A percentile compares a stretch with the other conserved stretches of the same genome.
Evolutionary conservation across 2,888 invertebrate species (phyloP).

Genomic region (Pasiphila rectangulata): DNA sequence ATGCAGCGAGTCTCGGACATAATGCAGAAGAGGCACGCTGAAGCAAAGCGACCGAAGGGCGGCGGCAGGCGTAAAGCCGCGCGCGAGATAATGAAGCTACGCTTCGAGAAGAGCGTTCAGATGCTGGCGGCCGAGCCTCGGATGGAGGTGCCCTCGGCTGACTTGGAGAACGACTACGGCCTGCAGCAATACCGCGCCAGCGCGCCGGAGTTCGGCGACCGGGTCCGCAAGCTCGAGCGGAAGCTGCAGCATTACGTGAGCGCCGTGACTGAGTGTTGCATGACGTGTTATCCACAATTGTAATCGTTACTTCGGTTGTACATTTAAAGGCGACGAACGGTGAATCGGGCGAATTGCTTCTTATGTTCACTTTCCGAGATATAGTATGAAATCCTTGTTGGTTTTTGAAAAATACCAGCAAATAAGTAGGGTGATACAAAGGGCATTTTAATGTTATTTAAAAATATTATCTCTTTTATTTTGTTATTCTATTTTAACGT

Average conservation of each 20-base stretch:
- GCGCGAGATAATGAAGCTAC: slow-evolving; percentile 86
- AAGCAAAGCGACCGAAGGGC: slow-evolving; percentile 50
- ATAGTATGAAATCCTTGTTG: no score
- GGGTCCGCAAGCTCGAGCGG: slow-evolving; percentile 88
- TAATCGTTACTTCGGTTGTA: slow-evolving; percentile 9
- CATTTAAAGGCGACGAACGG: neutral
- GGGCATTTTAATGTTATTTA: no score
- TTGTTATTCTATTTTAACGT: no score
- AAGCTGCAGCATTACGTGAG: slow-evolving; percentile 75
- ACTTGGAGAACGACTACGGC: slow-evolving; percentile 89
- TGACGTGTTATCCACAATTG: slow-evolving; percentile 38
- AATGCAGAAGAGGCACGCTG: slow-evolving; percentile 86
- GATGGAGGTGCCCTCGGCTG: slow-evolving; percentile 80
- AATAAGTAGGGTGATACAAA: no score
- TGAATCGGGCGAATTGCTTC: slow-evolving; percentile 17
- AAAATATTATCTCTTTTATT: no score
- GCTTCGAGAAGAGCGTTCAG: slow-evolving; percentile 92
- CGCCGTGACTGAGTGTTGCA: slow-evolving; percentile 58
- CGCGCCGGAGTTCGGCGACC: slow-evolving; percentile 90
- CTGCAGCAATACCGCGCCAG: slow-evolving; percentile 92
- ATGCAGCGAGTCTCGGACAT: slow-evolving; percentile 88
- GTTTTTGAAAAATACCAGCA: no score
- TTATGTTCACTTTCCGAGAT: neutral
- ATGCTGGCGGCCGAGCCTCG: slow-evolving; percentile 90
- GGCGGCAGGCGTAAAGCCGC: slow-evolving; percentile 60